These are phyloP conservation scores for Oncorhynchus nerka DNA, from an alignment of 2,113 vertebrate genomes.

Conservation along the genomic window DNA sequence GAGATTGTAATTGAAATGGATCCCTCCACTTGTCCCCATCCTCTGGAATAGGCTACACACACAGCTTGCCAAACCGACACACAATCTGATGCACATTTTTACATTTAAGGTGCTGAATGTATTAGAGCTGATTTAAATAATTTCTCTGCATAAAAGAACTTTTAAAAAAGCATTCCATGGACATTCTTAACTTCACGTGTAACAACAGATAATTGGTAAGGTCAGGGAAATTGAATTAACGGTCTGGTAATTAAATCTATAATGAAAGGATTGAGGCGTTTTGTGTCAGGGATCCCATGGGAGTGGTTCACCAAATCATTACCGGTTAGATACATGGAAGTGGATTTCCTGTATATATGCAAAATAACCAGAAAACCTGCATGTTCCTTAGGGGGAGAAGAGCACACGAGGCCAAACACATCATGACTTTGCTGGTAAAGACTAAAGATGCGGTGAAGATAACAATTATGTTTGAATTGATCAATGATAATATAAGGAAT, in stretches of 20 bases:
- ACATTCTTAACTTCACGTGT: too few species aligned
- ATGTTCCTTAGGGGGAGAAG: conserved; percentile 1
- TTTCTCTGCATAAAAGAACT: too few species aligned
- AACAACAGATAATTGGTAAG: too few species aligned
- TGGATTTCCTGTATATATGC: conserved; percentile 64
- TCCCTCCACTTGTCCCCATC: not conserved
- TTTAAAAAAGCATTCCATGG: not conserved
- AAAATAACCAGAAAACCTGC: conserved; percentile 61
- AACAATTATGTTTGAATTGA: not conserved
- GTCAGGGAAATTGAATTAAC: not conserved
- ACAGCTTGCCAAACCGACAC: not conserved
- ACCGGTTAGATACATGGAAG: conserved; percentile 48
- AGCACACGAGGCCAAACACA: conserved; percentile 11
- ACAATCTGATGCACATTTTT: not conserved
- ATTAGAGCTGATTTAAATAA: too few species aligned
- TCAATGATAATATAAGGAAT: not conserved
- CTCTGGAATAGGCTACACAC: not conserved
- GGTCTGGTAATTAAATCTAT: conserved; percentile 20
- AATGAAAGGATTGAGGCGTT: conserved; percentile 14
- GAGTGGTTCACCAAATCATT: conserved; percentile 58
- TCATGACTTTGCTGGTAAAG: not conserved
- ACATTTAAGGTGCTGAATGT: too few species aligned
- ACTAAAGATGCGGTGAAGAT: too few species aligned
- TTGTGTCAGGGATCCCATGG: conserved; percentile 12
- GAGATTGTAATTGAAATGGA: not conserved